A percentile compares a stretch with the other conserved stretches of the same genome.
Conservation (phyloP, 2,797 vertebrate species). For the Gambelia wislizenii region DNA sequence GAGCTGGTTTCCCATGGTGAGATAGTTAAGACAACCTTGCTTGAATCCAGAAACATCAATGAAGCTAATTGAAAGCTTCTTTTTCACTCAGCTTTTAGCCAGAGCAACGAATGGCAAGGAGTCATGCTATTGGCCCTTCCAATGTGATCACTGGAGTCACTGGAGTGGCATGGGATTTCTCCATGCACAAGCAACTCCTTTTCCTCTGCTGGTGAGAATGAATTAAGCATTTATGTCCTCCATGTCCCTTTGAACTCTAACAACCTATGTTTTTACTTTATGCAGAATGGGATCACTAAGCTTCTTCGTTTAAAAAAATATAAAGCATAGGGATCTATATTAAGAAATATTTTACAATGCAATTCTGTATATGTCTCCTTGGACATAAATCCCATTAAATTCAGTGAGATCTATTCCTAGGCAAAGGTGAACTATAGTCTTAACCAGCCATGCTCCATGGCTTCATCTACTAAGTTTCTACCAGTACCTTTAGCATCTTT, state of each 20-base stretch:
- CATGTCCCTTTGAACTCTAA: background rate
- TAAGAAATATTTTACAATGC: background rate
- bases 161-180: background rate
- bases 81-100: too few species aligned
- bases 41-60: background rate
- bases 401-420: background rate
- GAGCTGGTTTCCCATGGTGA: background rate
- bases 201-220: background rate
- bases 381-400: background rate
- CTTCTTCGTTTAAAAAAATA: background rate
- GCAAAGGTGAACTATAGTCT: background rate
- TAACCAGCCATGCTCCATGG: background rate
- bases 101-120: too few species aligned
- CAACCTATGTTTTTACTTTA: background rate
- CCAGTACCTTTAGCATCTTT: constrained; percentile 1
- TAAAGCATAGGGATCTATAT: background rate
- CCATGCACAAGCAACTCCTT: background rate
- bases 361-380: background rate
- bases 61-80: background rate
- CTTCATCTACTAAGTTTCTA: background rate
- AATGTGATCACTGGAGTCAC: background rate
- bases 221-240: background rate
- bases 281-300: background rate
- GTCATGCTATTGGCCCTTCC: too few species aligned
- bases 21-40: background rate